Percentiles rank a stretch among this genome's conserved stretches.
phyloP scores from a whole-genome alignment of 2,113 vertebrate species.

The Elephantulus edwardii region DNA sequence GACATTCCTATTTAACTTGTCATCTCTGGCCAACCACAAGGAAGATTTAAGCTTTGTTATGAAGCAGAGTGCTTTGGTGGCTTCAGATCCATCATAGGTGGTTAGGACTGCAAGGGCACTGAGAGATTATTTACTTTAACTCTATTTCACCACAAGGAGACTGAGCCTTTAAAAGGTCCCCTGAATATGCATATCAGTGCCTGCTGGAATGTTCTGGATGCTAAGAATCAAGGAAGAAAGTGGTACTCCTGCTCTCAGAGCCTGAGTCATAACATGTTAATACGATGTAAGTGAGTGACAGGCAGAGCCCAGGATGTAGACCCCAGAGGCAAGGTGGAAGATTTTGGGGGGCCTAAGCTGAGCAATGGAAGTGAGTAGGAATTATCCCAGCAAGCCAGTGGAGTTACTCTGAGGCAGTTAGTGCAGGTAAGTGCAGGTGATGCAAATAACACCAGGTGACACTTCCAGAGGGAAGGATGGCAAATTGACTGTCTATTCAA shows the following conservation, averaged over 20 bases:
- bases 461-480: no score
- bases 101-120: no score
- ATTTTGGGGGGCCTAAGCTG: background rate
- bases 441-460: no score
- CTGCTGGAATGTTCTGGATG: no score
- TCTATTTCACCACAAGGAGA: background rate
- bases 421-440: no score
- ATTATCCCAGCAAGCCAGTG: background rate
- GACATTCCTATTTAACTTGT: background rate
- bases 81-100: background rate
- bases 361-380: background rate
- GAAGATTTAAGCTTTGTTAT: background rate
- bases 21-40: background rate
- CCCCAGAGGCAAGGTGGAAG: background rate
- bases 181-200: background rate
- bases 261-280: background rate
- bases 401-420: no score
- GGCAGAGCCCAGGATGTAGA: background rate
- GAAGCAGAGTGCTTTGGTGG: background rate
- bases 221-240: background rate
- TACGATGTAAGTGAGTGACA: background rate
- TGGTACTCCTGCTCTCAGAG: background rate
- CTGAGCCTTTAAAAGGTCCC: background rate
- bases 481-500: no score
- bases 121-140: background rate